Conservation (phyloP, 2,797 vertebrate species). For the Spinus olivaceus region DNA sequence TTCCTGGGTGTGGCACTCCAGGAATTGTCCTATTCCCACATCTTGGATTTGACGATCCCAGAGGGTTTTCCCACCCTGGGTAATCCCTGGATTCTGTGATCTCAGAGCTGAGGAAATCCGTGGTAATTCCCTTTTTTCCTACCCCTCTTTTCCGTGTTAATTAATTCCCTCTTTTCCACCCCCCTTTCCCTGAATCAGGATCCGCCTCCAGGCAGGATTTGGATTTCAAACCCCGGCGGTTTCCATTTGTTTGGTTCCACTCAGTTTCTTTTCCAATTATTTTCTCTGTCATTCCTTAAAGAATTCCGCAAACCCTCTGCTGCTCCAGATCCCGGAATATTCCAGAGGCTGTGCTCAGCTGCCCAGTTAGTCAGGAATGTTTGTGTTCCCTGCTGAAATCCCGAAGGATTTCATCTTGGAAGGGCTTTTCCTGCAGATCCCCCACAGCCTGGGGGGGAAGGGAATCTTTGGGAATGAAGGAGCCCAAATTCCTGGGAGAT, state of each 20-base stretch:
- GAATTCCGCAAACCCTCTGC: neutral
- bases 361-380: accelerated
- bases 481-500: neutral
- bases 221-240: neutral
- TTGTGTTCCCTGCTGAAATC: neutral
- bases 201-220: neutral
- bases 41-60: neutral
- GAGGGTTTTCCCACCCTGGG: accelerated
- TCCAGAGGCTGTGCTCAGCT: neutral
- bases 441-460: accelerated
- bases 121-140: neutral
- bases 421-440: neutral
- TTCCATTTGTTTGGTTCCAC: neutral
- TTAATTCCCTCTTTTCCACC: neutral
- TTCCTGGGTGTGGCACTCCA: too few relatives aligned
- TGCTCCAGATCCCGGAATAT: neutral
- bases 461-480: neutral
- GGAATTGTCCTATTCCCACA: too few relatives aligned
- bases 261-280: neutral
- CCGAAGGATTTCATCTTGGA: neutral
- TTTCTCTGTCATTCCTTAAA: accelerated
- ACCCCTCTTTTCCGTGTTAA: accelerated
- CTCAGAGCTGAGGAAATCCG: neutral
- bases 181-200: neutral
- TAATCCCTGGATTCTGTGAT: neutral